phyloP scores from a whole-genome alignment of 1,140 invertebrate species.

The Hetaerina americana region DNA sequence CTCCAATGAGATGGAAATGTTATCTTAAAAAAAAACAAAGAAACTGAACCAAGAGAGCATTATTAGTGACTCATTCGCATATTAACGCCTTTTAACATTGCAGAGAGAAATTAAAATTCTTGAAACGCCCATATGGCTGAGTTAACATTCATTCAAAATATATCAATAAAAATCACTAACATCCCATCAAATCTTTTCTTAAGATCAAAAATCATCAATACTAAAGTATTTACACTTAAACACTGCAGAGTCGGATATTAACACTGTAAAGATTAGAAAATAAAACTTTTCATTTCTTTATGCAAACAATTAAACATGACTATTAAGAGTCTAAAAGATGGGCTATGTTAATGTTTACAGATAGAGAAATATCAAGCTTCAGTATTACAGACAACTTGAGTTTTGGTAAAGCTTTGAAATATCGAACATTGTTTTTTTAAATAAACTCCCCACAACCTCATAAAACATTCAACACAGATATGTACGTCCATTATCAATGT shows the following conservation, averaged over 20 bases:
- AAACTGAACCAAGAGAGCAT: background rate
- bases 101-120: background rate
- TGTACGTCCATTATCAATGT: background rate
- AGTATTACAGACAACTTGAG: background rate
- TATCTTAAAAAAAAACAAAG: background rate
- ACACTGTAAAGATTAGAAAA: background rate
- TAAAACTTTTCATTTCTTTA: background rate
- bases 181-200: background rate
- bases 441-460: background rate
- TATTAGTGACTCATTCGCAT: background rate
- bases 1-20: background rate
- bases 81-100: background rate
- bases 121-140: background rate
- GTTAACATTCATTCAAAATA: background rate
- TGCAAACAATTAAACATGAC: background rate
- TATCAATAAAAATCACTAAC: background rate
- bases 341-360: background rate
- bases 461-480: background rate
- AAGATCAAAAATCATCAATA: background rate
- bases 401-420: background rate
- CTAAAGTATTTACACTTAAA: background rate
- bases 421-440: background rate
- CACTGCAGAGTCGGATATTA: background rate
- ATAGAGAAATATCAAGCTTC: background rate
- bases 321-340: background rate